Evolutionary conservation across 2,888 invertebrate genomes (phyloP).

Genomic region (Drosophila peninsularis): DNA sequence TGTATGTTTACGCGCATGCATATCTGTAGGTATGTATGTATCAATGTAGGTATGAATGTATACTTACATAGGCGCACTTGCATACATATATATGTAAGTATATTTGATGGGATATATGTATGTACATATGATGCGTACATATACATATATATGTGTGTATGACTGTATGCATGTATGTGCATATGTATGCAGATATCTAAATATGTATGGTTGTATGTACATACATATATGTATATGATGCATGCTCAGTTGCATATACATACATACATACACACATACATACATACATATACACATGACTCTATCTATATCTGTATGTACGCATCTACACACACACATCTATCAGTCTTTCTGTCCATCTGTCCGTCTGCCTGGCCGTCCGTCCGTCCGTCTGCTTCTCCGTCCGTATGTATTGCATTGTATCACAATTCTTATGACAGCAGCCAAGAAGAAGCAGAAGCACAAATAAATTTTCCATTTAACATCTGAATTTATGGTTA

Average conservation of each 20-base stretch:
- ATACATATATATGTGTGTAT: background rate
- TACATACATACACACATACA: no score
- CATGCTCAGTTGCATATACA: no score
- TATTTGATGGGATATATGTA: no score
- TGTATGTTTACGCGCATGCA: background rate
- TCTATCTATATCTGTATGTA: background rate
- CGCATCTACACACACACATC: background rate
- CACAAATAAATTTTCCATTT: constrained; percentile 61
- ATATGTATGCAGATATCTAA: no score
- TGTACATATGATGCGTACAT: background rate
- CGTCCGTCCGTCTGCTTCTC: background rate
- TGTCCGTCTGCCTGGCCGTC: background rate
- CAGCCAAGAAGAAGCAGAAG: constrained; percentile 27
- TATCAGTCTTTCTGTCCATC: background rate
- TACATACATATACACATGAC: background rate
- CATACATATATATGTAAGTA: no score
- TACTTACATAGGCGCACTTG: no score
- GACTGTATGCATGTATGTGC: background rate
- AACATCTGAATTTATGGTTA: constrained; percentile 60
- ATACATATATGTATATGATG: background rate
- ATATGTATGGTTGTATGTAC: background rate
- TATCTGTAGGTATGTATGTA: background rate
- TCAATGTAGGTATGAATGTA: background rate
- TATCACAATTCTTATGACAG: constrained; percentile 54
- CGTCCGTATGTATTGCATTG: background rate